phyloP scores from a whole-genome alignment of 2,797 vertebrate species.

The Cynopterus sphinx region DNA sequence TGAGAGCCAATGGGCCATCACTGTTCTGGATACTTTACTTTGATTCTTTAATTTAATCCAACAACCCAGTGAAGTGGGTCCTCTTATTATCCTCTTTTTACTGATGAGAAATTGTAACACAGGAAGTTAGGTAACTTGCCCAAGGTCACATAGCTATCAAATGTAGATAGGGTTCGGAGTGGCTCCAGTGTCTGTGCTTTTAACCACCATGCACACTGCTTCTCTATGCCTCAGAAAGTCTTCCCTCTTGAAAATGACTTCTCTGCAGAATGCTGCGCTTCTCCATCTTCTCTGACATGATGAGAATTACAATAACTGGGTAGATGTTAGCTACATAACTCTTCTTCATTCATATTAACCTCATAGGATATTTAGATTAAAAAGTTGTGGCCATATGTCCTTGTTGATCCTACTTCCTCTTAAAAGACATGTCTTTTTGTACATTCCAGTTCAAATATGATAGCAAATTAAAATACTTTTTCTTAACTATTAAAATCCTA shows the following conservation, averaged over 20 bases:
- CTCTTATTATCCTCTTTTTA: not conserved
- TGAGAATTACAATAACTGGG: not conserved
- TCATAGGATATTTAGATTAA: not conserved
- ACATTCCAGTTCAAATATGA: constrained; percentile 1
- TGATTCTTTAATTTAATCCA: not conserved
- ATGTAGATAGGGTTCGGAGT: not conserved
- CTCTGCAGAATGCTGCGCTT: not conserved
- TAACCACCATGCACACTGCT: not conserved
- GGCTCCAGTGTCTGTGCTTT: not conserved
- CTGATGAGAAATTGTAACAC: not conserved
- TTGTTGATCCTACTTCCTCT: not conserved
- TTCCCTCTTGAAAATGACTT: not conserved
- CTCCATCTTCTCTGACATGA: not conserved
- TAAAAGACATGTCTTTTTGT: not conserved
- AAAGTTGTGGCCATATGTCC: not conserved
- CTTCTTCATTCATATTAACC: not conserved
- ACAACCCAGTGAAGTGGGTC: not conserved
- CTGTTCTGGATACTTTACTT: not conserved
- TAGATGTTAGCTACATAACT: not conserved
- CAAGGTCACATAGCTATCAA: not conserved
- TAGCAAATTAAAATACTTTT: not conserved
- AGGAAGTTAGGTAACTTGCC: not conserved
- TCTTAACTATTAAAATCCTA: not conserved
- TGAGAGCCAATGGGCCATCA: not conserved
- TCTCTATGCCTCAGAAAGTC: not conserved